phyloP scores from a whole-genome alignment of 1,140 invertebrate genomes.

The Harlomillsia oculata region DNA sequence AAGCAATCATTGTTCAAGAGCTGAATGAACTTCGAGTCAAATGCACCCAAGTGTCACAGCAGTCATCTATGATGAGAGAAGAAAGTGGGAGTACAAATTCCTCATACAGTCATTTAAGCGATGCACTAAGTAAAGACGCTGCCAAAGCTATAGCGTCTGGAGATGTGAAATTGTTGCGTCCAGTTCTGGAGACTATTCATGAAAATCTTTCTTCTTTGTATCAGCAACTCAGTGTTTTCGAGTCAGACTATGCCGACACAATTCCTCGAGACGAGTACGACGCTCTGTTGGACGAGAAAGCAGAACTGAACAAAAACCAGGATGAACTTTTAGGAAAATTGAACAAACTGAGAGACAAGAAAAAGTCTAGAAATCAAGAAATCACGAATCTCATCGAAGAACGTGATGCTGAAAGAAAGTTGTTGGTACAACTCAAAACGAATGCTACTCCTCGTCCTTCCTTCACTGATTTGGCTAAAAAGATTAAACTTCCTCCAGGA shows the following conservation, averaged over 20 bases:
- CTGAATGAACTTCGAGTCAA: conserved; percentile 18
- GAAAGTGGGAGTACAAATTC: conserved; percentile 8
- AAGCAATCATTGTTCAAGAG: conserved; percentile 10
- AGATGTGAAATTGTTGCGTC: neutral
- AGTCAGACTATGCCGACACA: conserved; percentile 21
- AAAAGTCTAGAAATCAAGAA: neutral
- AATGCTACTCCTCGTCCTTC: conserved; percentile 22
- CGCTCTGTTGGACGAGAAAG: neutral
- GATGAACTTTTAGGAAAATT: neutral
- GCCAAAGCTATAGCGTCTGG: neutral
- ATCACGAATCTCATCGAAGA: conserved; percentile 9
- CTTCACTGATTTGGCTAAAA: conserved; percentile 20
- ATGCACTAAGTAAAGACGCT: neutral
- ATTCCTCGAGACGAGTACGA: conserved; percentile 18
- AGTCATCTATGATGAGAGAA: neutral
- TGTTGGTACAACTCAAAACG: neutral
- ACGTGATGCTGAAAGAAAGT: conserved; percentile 1
- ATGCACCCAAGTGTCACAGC: neutral
- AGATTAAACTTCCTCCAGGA: neutral
- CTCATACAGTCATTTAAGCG: neutral
- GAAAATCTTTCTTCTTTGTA: neutral
- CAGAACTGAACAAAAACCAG: neutral
- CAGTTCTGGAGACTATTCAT: neutral
- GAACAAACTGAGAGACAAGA: neutral
- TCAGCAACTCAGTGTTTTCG: neutral